Evolutionary conservation across 2,888 invertebrate genomes (phyloP).

Genomic region (Drosophila peninsularis): DNA sequence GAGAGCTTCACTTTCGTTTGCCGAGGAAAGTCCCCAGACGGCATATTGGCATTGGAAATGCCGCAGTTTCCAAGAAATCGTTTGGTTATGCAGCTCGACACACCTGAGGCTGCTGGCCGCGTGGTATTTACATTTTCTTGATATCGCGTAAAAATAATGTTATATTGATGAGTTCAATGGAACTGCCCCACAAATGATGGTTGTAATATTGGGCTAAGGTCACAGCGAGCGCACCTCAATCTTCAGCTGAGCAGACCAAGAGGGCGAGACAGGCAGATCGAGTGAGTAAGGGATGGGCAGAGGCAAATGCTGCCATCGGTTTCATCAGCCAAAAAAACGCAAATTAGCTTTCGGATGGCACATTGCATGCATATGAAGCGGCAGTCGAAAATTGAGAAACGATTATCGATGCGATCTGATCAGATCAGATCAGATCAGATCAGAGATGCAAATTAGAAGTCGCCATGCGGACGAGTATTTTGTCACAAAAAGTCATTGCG

Average conservation of each 20-base stretch:
- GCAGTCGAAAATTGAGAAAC: slow-evolving; percentile 63
- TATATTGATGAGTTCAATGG: slow-evolving; percentile 61
- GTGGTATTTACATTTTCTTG: slow-evolving; percentile 33
- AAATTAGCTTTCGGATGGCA: slow-evolving; percentile 55
- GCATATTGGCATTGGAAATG: slow-evolving; percentile 17
- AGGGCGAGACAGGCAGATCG: not conserved
- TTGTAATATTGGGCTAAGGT: slow-evolving; percentile 59
- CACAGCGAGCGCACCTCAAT: slow-evolving; percentile 25
- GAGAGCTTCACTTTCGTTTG: slow-evolving; percentile 8
- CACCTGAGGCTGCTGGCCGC: slow-evolving; percentile 5
- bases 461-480: slow-evolving; percentile 29
- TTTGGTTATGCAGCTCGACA: slow-evolving; percentile 23
- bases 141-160: slow-evolving; percentile 24
- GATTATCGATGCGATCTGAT: slow-evolving; percentile 53
- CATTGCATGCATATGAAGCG: slow-evolving; percentile 59
- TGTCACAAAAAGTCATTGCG: slow-evolving; percentile 50
- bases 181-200: slow-evolving; percentile 30
- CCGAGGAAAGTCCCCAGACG: slow-evolving; percentile 14
- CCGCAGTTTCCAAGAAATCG: slow-evolving; percentile 35
- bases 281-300: not conserved
- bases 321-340: slow-evolving; percentile 57
- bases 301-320: slow-evolving; percentile 60
- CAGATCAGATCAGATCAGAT: slow-evolving; percentile 19
- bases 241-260: not conserved
- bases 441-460: slow-evolving; percentile 44